phyloP scores from a whole-genome alignment of 2,113 vertebrate species.

The Lucifuga dentata region DNA sequence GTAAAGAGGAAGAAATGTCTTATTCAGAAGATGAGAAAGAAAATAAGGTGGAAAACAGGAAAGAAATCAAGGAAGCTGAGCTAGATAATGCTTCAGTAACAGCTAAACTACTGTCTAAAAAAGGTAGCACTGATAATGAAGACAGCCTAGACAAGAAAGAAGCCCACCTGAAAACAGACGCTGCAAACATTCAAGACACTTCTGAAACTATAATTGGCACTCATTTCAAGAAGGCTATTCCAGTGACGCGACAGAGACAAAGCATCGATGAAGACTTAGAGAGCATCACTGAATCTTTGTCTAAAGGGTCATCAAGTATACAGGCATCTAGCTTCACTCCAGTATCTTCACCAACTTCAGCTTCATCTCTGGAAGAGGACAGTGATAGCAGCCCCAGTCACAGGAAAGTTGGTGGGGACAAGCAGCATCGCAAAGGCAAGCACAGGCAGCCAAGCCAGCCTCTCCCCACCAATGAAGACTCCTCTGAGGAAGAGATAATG shows the following conservation, averaged over 20 bases:
- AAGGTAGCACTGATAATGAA: conserved; percentile 83
- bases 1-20: conserved; percentile 89
- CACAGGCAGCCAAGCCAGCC: conserved; percentile 90
- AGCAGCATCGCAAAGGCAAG: conserved; percentile 91
- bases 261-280: conserved; percentile 92
- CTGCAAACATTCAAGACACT: conserved; percentile 83
- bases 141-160: conserved; percentile 81
- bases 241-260: conserved; percentile 81
- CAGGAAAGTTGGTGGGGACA: conserved; percentile 89
- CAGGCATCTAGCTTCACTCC: conserved; percentile 95
- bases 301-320: conserved; percentile 95
- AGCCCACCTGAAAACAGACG: conserved; percentile 81
- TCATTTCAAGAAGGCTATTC: conserved; percentile 69
- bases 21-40: conserved; percentile 90
- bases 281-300: conserved; percentile 94
- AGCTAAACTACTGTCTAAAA: conserved; percentile 77
- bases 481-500: conserved; percentile 94
- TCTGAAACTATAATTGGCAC: conserved; percentile 69
- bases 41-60: conserved; percentile 78
- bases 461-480: conserved; percentile 94
- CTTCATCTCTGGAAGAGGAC: conserved; percentile 97
- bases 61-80: conserved; percentile 73
- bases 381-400: conserved; percentile 96
- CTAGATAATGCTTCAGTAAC: conserved; percentile 77
- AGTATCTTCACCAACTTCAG: conserved; percentile 94